Conservation (phyloP, 2,797 vertebrate species). For the Gouania willdenowi region DNA sequence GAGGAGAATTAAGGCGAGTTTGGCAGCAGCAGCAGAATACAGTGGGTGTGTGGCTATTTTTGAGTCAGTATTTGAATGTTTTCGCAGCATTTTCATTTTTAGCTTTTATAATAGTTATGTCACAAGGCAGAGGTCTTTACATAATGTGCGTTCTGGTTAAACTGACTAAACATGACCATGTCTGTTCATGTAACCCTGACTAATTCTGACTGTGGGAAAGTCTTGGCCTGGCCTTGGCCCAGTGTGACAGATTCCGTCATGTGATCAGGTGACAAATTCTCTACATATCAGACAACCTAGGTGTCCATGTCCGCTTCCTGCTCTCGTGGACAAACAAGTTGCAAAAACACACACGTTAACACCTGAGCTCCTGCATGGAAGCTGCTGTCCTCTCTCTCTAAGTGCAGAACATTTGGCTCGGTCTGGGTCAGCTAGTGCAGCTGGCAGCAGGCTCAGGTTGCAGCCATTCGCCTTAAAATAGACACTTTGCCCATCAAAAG, state of each 20-base stretch:
- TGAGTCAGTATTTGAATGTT: too few relatives aligned
- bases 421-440: slow-evolving; percentile 48
- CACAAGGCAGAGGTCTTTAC: too few relatives aligned
- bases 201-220: slow-evolving; percentile 57
- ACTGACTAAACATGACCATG: slow-evolving; percentile 9
- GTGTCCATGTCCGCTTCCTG: slow-evolving; percentile 62
- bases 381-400: slow-evolving; percentile 49
- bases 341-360: slow-evolving; percentile 24
- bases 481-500: slow-evolving; percentile 41
- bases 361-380: slow-evolving; percentile 37
- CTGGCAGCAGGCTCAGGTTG: slow-evolving; percentile 58
- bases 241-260: slow-evolving; percentile 43
- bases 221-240: slow-evolving; percentile 57
- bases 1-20: too few relatives aligned
- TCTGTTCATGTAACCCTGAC: slow-evolving; percentile 26
- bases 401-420: slow-evolving; percentile 12
- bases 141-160: too few relatives aligned
- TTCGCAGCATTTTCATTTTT: too few relatives aligned
- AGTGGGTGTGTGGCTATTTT: too few relatives aligned
- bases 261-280: slow-evolving; percentile 65
- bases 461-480: slow-evolving; percentile 59
- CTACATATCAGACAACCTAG: slow-evolving; percentile 49
- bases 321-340: slow-evolving; percentile 1
- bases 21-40: too few relatives aligned
- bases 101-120: too few relatives aligned